Evolutionary conservation across 2,888 invertebrate species (phyloP).

Genomic region (Phengaris alcon): DNA sequence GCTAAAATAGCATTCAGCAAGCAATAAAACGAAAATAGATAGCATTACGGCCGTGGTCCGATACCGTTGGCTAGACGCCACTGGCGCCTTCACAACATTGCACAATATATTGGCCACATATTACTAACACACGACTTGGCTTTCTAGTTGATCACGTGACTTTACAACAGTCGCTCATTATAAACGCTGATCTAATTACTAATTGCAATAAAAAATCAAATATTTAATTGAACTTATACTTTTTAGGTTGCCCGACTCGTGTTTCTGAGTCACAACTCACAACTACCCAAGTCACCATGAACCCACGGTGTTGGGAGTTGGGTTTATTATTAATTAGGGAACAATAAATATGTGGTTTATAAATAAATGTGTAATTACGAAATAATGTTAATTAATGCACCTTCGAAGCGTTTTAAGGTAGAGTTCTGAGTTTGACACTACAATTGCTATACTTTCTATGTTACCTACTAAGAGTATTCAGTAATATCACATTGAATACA

Average conservation of each 20-base stretch:
- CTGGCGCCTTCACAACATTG: constrained; percentile 40
- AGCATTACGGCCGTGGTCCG: constrained; percentile 44
- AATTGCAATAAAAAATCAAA: neutral
- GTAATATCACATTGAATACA: too few relatives aligned
- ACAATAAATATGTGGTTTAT: too few relatives aligned
- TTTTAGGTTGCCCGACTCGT: neutral
- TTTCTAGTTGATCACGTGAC: constrained; percentile 30
- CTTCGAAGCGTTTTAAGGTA: neutral
- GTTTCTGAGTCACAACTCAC: constrained; percentile 1
- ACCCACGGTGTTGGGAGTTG: neutral
- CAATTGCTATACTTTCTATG: neutral
- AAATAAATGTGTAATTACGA: neutral
- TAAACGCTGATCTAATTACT: constrained; percentile 9
- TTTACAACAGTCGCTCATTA: constrained; percentile 1
- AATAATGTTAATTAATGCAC: neutral
- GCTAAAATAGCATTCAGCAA: constrained; percentile 32
- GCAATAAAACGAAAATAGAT: constrained; percentile 36
- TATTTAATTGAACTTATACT: too few relatives aligned
- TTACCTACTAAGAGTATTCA: too few relatives aligned
- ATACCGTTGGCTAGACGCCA: constrained; percentile 44
- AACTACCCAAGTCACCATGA: neutral
- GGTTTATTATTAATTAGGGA: too few relatives aligned
- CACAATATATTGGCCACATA: constrained; percentile 40
- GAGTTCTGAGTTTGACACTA: neutral
- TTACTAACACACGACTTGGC: constrained; percentile 26